Evolutionary conservation across 2,888 invertebrate genomes (phyloP).

Genomic region (Galeopsomyia nigrocyanea): DNA sequence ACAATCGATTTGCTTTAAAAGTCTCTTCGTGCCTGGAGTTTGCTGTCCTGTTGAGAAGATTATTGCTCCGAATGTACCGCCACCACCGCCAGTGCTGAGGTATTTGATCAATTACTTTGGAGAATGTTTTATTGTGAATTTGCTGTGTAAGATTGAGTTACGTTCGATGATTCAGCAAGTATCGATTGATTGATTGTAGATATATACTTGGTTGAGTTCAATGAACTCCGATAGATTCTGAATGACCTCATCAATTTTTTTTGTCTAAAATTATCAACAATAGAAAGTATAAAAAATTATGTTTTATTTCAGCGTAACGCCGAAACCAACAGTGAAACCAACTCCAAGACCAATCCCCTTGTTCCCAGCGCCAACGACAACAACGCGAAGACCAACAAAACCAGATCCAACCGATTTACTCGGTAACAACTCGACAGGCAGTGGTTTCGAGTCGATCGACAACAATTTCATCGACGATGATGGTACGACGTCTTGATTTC

Average conservation of each 20-base stretch:
- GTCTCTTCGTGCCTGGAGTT: slow-evolving; percentile 91
- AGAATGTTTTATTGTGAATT: too few relatives aligned
- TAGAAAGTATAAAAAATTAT: too few relatives aligned
- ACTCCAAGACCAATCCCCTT: slow-evolving; percentile 71
- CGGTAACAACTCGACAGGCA: slow-evolving; percentile 49
- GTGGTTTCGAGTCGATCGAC: slow-evolving; percentile 58
- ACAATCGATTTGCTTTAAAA: slow-evolving; percentile 92
- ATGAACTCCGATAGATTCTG: too few relatives aligned
- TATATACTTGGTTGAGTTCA: too few relatives aligned
- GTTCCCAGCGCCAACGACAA: slow-evolving; percentile 51
- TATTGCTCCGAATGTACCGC: slow-evolving; percentile 57
- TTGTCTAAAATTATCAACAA: too few relatives aligned
- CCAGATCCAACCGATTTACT: slow-evolving; percentile 49
- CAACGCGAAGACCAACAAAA: slow-evolving; percentile 44
- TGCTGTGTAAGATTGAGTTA: too few relatives aligned
- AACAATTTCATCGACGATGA: slow-evolving; percentile 66
- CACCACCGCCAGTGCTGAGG: slow-evolving; percentile 66
- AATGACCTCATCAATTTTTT: too few relatives aligned
- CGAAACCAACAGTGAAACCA: slow-evolving; percentile 56
- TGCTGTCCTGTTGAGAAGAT: slow-evolving; percentile 79
- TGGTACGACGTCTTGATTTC: slow-evolving; percentile 52
- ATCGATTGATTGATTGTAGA: too few relatives aligned
- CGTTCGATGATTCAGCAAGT: too few relatives aligned
- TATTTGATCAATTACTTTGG: not conserved
- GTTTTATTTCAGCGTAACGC: slow-evolving; percentile 51